Evolutionary conservation across 2,797 vertebrate species (phyloP).

Genomic region (Phrynocephalus vlangalii): DNA sequence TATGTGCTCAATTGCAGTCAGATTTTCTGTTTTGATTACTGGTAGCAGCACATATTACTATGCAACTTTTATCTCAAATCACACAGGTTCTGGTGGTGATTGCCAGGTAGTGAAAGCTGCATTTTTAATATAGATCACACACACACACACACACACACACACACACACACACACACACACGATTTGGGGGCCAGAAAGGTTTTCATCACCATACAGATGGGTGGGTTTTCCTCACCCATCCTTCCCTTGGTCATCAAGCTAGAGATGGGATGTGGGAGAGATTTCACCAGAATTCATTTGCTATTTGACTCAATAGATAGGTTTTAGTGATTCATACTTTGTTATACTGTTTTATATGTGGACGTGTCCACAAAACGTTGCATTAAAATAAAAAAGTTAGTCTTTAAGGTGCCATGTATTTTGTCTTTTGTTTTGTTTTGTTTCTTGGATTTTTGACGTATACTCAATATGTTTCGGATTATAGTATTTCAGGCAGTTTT

Average conservation of each 20-base stretch:
- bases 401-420: too few species aligned
- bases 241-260: neutral
- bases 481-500: neutral
- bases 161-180: too few species aligned
- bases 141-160: too few species aligned
- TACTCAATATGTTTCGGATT: neutral
- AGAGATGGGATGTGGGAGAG: neutral
- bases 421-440: too few species aligned
- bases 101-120: constrained; percentile 10
- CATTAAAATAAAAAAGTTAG: too few species aligned
- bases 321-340: neutral
- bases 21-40: neutral
- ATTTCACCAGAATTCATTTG: neutral
- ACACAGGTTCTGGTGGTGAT: neutral
- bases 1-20: constrained; percentile 10
- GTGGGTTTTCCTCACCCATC: neutral
- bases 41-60: constrained; percentile 28
- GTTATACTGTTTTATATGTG: too few species aligned
- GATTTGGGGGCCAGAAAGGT: neutral
- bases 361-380: too few species aligned
- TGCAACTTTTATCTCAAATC: constrained; percentile 21
- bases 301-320: neutral
- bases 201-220: neutral
- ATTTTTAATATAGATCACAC: neutral
- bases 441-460: too few species aligned